phyloP scores from a whole-genome alignment of 1,140 invertebrate genomes.

The Temnothorax longispinosus region DNA sequence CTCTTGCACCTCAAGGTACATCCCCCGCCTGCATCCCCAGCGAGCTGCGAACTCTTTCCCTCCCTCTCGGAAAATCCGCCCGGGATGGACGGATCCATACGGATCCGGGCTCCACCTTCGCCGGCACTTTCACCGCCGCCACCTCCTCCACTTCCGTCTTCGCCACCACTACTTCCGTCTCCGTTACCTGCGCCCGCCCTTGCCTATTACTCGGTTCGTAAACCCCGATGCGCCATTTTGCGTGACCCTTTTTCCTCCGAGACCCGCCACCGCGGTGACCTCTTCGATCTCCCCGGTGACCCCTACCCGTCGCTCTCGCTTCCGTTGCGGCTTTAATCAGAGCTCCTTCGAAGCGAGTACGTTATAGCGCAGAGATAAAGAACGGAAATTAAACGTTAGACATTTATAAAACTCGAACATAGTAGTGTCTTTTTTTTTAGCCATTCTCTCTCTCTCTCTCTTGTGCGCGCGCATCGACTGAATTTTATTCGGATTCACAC shows the following conservation, averaged over 20 bases:
- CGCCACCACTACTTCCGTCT: conserved; percentile 32
- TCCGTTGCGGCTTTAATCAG: conserved; percentile 37
- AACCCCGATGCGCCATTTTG: conserved; percentile 64
- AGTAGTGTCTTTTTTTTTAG: conserved; percentile 3
- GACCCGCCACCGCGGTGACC: not conserved
- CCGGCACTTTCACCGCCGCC: conserved; percentile 25
- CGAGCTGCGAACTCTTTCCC: conserved; percentile 32
- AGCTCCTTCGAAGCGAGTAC: not conserved
- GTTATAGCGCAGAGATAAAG: conserved; percentile 21
- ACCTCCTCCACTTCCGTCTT: conserved; percentile 41
- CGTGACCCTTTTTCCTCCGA: conserved; percentile 30
- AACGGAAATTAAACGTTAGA: conserved; percentile 58
- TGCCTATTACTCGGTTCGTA: conserved; percentile 26
- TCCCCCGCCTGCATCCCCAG: conserved; percentile 23
- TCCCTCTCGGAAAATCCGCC: not conserved
- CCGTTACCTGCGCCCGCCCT: not conserved
- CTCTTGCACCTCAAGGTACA: conserved; percentile 30
- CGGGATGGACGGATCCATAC: conserved; percentile 25
- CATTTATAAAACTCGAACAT: conserved; percentile 11
- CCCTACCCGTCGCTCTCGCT: not conserved
- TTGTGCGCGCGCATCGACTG: not conserved
- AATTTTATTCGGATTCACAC: not conserved
- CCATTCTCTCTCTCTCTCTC: not conserved
- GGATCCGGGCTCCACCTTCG: conserved; percentile 58
- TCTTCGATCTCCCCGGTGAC: conserved; percentile 7